phyloP scores from a whole-genome alignment of 2,888 invertebrate genomes.

The Meteorus colon region DNA sequence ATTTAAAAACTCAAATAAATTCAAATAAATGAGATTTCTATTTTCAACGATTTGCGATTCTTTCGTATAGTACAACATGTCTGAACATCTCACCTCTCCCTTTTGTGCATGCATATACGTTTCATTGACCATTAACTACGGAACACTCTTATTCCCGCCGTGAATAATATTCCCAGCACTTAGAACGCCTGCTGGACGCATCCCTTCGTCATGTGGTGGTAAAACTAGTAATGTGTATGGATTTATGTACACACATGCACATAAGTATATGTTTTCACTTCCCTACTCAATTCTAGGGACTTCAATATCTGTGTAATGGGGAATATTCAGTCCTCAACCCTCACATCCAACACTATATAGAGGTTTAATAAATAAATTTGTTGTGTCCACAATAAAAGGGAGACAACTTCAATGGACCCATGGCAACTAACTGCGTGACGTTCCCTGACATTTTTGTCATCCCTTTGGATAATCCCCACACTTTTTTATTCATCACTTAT shows the following conservation, averaged over 20 bases:
- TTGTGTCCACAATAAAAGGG: neutral
- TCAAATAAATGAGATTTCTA: too few species aligned
- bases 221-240: neutral
- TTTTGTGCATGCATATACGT: too few species aligned
- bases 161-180: neutral
- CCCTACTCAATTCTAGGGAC: neutral
- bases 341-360: neutral
- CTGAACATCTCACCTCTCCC: too few species aligned
- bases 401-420: neutral
- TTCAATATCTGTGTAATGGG: neutral
- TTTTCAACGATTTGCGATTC: too few species aligned
- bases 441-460: neutral
- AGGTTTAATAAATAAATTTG: slow-evolving; percentile 1
- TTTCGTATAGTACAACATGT: too few species aligned
- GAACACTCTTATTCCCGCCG: neutral
- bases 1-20: too few species aligned
- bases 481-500: neutral
- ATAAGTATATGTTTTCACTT: neutral
- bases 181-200: neutral
- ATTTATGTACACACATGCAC: slow-evolving; percentile 3
- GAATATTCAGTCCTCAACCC: neutral
- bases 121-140: neutral
- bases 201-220: neutral
- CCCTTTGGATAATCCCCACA: neutral
- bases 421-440: neutral